Base-by-base conservation (phyloP, 2,113 vertebrate genomes). In the Hydropotes inermis region DNA sequence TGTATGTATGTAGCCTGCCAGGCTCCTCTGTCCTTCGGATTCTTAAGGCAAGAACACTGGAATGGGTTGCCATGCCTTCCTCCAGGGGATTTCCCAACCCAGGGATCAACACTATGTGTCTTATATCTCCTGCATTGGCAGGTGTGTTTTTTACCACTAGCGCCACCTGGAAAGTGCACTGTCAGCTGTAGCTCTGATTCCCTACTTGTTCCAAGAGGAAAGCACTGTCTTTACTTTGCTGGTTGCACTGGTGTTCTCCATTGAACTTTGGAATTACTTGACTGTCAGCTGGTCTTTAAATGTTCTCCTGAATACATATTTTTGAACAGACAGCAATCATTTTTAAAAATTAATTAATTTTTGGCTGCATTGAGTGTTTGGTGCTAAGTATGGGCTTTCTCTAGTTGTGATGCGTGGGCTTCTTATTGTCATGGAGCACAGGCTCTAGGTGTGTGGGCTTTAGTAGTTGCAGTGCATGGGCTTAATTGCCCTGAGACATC, bases 121-220 rank as follows among this genome's bases (percentile, higher is more conserved):
- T 74, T 3, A 23, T 36, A 25, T 39, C 19, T 13, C 36, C 36
- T 43, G 21, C 2, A 3, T 13, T 23, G 70, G 21, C 6, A 7
- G 11, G 21, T 39, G 36, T 23, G 67, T 39, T 74, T 36, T 39
- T 39, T 39, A 25, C 21, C 36, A 25, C 36, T 74, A 21, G 36
- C 1, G 1, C 36, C 70, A 25, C 70, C 6, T 1, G 70, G 70
- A 30, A 43, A 25, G 70, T 1, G 0, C 70, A 21, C 8, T 54
- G 6, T 74, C 16, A 78, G 30, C n/a, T 28, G 13, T 47, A 14
- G 33, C 4, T 54, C 47, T 17, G 19, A 9, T 27, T 39, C 10
- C 16, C 16, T 25, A 7, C 14, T 61, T 89, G 61, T 47, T 84
- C 45, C 21, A 43, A 16, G 21, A 23, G n/a, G 25, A 36, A 86